Evolutionary conservation across 1,140 invertebrate species (phyloP), one percentile per base, ranked within the genome.

Genomic region (Mamestra configurata): DNA sequence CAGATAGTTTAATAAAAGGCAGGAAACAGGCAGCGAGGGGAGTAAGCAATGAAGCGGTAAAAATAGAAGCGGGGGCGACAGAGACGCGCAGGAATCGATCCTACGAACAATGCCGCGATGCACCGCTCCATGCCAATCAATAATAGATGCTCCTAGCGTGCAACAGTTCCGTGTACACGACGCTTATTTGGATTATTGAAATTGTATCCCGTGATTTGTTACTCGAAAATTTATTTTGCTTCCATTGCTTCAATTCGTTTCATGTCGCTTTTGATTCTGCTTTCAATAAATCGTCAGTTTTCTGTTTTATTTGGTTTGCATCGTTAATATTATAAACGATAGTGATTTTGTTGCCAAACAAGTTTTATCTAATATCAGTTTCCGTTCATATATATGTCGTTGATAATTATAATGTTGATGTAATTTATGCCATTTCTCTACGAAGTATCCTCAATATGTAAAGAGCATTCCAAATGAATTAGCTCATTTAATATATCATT

Each of bases 1-100:
- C 90, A 95, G 90, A 94, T 94, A 95, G 91, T 94, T 95, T 95
- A 94, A 94, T 95, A 94, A 93, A 94, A 90, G 92, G 90, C 93
- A 94, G 93, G 92, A 94, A 95, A 88, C 90, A 88, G 83, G 87
- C 89, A 88, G 82, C 85, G 91, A 93, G 92, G 92, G 92, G 93
- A 93, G 92, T 88, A 92, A 82, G 91, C 92, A 93, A 94, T 94
- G 93, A 91, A 92, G 93, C 93, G 92, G 92, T 94, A 94, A 94
- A 94, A 94, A 95, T 95, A 94, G 92, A 93, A 84, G 89, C 88
- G 87, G 86, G 92, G 89, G 92, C 92, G 91, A 91, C 88, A 84
- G 87, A 86, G 88, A 91, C 88, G 88, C 84, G 85, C 86, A 87
- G 86, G 89, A 90, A 94, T 94, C 93, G 90, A 93, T 93, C 88